Evolutionary conservation across 2,888 invertebrate genomes (phyloP), one percentile per base, ranked within the genome.

Genomic region (Listrodromus nycthemerus): DNA sequence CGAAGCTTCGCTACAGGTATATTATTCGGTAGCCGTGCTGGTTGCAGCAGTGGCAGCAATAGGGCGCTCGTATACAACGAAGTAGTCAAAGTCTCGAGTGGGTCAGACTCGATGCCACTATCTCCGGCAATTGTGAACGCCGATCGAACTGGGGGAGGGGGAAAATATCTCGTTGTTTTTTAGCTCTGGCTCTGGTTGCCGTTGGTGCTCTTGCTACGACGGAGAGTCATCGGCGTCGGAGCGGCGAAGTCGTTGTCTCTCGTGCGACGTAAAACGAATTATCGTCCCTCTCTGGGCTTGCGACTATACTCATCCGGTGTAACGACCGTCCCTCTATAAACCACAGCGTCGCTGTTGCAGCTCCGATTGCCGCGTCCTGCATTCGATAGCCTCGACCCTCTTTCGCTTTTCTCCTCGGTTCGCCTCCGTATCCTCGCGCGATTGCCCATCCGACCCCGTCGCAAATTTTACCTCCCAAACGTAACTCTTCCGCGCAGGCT

Each of bases 11-110:
- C 75, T 71, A 70, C 21, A 66, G 41, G 19, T 52, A 76, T 50
- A 69, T 10, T 5, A n/a, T n/a, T n/a, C 16, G 33, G 1, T 1
- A 4, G 16, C 55, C 48, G 66, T 58, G 58, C 52, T 58, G 37
- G 16, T 13, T 48, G n/a, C 16, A 37, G 33, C 41, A 41, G 13
- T 10, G 19, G 30, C 41, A 16, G 13, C 65, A 70, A 37, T 21
- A 30, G 16, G 16, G 8, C 19, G 6, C 61, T 73, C 61, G 77
- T 70, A 58, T 24, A 78, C 8, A 58, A 48, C 37, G 67, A 74
- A 80, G 77, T 82, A 82, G 82, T 82, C 71, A 48, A 74, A 81
- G 81, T 65, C 78, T 63, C 74, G 81, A 81, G 58, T 75, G n/a
- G 81, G 81, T 84, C 84, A 81, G 70, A 84, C 77, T 52, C 74